Evolutionary conservation across 2,888 invertebrate species (phyloP).

Genomic region (Eupeodes luniger): DNA sequence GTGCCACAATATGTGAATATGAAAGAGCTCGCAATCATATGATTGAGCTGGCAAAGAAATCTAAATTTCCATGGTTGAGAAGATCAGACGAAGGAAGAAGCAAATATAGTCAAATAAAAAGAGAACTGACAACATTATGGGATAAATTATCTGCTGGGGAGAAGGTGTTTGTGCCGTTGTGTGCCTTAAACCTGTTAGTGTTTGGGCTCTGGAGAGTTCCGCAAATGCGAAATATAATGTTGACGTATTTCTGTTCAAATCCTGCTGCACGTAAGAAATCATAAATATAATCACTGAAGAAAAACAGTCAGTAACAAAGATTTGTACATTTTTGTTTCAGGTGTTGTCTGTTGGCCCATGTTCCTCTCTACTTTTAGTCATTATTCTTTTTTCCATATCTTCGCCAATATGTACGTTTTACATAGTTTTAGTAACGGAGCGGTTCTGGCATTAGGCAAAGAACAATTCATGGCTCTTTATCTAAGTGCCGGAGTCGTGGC

Average conservation of each 20-base stretch:
- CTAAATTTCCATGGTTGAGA: slow-evolving; percentile 80
- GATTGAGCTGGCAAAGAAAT: slow-evolving; percentile 84
- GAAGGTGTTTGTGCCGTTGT: slow-evolving; percentile 91
- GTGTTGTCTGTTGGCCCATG: slow-evolving; percentile 93
- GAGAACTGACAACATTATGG: slow-evolving; percentile 86
- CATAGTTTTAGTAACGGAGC: slow-evolving; percentile 90
- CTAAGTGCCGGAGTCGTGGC: slow-evolving; percentile 94
- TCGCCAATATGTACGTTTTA: slow-evolving; percentile 98
- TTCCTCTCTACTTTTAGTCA: slow-evolving; percentile 98
- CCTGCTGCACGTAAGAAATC: slow-evolving; percentile 89
- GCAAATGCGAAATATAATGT: slow-evolving; percentile 89
- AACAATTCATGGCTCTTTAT: slow-evolving; percentile 96
- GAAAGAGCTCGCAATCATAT: slow-evolving; percentile 86
- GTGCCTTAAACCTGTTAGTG: slow-evolving; percentile 90
- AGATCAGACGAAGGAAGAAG: slow-evolving; percentile 76
- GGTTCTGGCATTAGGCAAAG: slow-evolving; percentile 91
- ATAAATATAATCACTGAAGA: not conserved
- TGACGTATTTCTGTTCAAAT: slow-evolving; percentile 93
- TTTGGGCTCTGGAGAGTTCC: slow-evolving; percentile 93
- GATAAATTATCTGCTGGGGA: slow-evolving; percentile 89
- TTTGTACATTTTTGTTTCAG: slow-evolving; percentile 84
- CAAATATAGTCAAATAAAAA: slow-evolving; percentile 79
- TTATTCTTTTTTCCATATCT: slow-evolving; percentile 92
- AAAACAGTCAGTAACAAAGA: not conserved
- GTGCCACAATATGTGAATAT: slow-evolving; percentile 95